These are phyloP conservation scores for Pycnonotus jocosus DNA, from an alignment of 2,113 vertebrate genomes.

Conservation along the genomic window DNA sequence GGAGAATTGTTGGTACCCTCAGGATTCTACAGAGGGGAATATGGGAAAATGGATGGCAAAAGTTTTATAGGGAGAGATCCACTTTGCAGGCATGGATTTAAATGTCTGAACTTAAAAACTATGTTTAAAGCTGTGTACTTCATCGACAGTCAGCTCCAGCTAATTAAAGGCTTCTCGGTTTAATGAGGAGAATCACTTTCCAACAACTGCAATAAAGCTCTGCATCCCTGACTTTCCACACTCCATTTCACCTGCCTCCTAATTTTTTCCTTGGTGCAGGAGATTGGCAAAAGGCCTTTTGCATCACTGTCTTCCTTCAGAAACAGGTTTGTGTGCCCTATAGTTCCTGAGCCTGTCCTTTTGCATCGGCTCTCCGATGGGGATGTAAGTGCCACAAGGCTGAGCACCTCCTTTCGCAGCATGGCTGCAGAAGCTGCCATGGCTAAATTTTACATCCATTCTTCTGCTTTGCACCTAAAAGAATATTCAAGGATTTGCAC, in stretches of 20 bases:
- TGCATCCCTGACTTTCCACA: background rate
- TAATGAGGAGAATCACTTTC: background rate
- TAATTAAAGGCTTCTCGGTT: background rate
- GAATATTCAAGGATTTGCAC: background rate
- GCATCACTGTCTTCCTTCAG: background rate
- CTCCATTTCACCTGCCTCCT: background rate
- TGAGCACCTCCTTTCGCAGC: background rate
- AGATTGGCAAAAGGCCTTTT: background rate
- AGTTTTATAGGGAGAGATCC: background rate
- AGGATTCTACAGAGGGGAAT: background rate
- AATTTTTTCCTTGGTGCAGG: background rate
- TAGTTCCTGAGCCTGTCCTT: background rate
- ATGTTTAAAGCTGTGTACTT: background rate
- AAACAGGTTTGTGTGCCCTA: background rate
- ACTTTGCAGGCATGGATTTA: background rate
- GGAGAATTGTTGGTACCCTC: background rate
- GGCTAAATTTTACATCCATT: background rate
- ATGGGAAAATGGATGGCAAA: background rate
- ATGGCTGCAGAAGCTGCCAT: background rate
- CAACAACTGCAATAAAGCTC: background rate
- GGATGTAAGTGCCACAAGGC: accelerated
- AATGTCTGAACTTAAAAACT: background rate
- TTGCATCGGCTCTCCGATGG: accelerated
- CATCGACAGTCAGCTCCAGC: background rate
- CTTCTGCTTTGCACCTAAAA: background rate